phyloP scores from a whole-genome alignment of 1,140 invertebrate species.

The Druon quercuslanigerum region DNA sequence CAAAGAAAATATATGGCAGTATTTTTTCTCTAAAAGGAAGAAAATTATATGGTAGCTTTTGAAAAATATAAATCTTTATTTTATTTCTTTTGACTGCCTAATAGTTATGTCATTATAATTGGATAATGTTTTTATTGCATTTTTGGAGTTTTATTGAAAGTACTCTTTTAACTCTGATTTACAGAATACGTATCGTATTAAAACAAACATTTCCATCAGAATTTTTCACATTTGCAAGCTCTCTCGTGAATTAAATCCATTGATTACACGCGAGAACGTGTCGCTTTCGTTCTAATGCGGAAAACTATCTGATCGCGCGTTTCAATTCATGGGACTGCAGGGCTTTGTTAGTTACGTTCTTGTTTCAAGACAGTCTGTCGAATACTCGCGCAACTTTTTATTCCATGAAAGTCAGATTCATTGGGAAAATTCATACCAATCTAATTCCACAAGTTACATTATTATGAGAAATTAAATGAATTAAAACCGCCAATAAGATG shows the following conservation, averaged over 20 bases:
- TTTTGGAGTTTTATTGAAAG: background rate
- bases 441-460: background rate
- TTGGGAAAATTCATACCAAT: background rate
- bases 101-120: background rate
- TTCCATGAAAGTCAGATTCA: background rate
- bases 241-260: constrained; percentile 12
- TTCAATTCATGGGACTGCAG: constrained; percentile 16
- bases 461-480: no score
- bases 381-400: background rate
- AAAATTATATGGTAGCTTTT: no score
- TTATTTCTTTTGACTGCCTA: no score
- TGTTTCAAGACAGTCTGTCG: constrained; percentile 15
- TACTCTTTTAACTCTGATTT: background rate
- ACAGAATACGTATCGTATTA: background rate
- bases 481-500: no score
- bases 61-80: no score
- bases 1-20: no score
- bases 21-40: no score
- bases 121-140: background rate
- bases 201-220: background rate
- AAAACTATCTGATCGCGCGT: constrained; percentile 23
- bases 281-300: background rate
- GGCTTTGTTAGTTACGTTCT: constrained; percentile 10
- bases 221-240: background rate
- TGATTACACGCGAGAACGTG: background rate